Base-by-base conservation (phyloP, 2,797 vertebrate species). In the Eurystomus glaucurus region DNA sequence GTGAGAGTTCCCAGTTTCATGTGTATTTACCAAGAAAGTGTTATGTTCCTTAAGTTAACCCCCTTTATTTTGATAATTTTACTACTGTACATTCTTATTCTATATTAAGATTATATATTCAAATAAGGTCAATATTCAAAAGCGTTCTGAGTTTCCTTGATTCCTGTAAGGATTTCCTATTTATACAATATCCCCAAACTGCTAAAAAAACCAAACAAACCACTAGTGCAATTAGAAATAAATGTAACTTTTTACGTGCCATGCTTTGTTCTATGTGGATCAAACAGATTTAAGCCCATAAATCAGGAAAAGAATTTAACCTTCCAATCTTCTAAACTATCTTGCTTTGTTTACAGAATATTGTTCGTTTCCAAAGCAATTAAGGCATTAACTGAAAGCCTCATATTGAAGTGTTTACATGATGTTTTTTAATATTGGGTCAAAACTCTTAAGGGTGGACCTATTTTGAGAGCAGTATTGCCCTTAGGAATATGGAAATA, bases 131-230 rank as follows among this genome's bases (percentile, higher is more conserved):
- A 41, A 37, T 62, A 66, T 31, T 66, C 31, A 71, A 66, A 87
- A 66, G 1, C 21, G 45, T 15, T 61, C 11, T 15, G 5, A 43
- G 2, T n/a, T 87, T 77, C 19, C 12, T n/a, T 61, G 58, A 46
- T 61, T 50, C 10, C 35, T 46, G 25, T 16, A 54, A 60, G 35
- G 4, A 48, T 55, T 75, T 75, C 17, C 9, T 43, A 21, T 28
- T 50, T 70, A 51, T 48, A 60, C 0, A 6, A 31, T 19, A 22
- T 0, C 2, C 51, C 5, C 18, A 28, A 43, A 35, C 5, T 31
- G 6, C 15, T 18, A 39, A 19, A 16, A 33, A 21, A 41, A 13
- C 9, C 28, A 39, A 3, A 48, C 43, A 4, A 2, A 2, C 7
- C 14, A 48, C 3, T 3, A 33, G 4, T 16, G 3, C 18, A 50